Percentiles rank a stretch among this genome's conserved stretches.
These are phyloP conservation scores for Oryzias melastigma DNA, from an alignment of 2,113 vertebrate species.

Conservation along the genomic window DNA sequence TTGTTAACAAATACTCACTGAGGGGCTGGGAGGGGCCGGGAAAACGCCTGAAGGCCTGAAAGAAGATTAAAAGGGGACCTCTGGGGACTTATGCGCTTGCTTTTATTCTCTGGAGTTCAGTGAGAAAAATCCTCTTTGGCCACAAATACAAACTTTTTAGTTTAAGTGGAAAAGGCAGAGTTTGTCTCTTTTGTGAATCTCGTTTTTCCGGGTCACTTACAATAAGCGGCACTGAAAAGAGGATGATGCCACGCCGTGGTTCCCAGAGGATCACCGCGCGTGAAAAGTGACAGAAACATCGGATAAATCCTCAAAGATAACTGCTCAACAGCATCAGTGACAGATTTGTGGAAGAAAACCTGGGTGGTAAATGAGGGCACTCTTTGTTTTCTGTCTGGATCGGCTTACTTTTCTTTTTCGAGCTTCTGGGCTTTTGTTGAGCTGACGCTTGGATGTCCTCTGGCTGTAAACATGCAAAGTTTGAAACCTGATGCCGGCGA, in stretches of 20 bases:
- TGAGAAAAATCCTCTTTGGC: conserved; percentile 10
- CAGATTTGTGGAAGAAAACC: conserved; percentile 10
- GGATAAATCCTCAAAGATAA: conserved; percentile 16
- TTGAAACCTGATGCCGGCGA: too few species aligned
- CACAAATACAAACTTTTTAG: conserved; percentile 13
- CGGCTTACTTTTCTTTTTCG: conserved; percentile 40
- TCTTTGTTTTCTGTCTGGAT: conserved; percentile 48
- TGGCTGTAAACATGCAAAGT: neutral
- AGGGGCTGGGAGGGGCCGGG: neutral
- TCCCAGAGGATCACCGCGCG: neutral
- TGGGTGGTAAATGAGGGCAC: conserved; percentile 23
- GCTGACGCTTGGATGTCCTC: conserved; percentile 16
- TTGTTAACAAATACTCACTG: neutral
- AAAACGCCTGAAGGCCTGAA: conserved; percentile 38
- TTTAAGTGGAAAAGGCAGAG: too few species aligned
- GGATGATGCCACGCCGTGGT: neutral
- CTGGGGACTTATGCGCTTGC: too few species aligned
- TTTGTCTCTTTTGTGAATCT: neutral
- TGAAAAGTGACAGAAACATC: neutral
- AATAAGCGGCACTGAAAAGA: neutral
- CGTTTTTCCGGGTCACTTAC: neutral
- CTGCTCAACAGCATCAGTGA: conserved; percentile 5
- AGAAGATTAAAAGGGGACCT: conserved; percentile 17
- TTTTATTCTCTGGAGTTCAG: conserved; percentile 25
- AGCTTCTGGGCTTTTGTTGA: neutral